phyloP scores from a whole-genome alignment of 2,113 vertebrate genomes.

The Macroglossus sobrinus region DNA sequence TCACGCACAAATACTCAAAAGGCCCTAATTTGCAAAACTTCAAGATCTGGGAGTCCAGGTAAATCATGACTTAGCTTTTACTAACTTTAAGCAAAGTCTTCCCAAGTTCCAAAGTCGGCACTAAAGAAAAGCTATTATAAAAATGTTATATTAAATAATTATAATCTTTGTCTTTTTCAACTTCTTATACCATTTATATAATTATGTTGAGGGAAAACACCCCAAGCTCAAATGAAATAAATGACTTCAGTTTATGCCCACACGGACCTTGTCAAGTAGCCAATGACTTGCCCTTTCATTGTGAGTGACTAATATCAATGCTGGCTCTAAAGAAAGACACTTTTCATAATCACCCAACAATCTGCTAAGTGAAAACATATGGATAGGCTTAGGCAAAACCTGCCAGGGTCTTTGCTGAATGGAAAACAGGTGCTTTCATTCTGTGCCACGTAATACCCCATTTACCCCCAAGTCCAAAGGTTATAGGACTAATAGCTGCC shows the following conservation, averaged over 20 bases:
- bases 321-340: slow-evolving; percentile 91
- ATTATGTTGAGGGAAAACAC: neutral
- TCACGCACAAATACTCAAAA: slow-evolving; percentile 8
- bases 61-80: neutral
- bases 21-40: neutral
- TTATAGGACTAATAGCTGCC: slow-evolving; percentile 97
- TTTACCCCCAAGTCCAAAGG: slow-evolving; percentile 95
- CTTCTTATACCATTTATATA: neutral
- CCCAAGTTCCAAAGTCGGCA: neutral
- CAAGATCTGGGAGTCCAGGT: neutral
- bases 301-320: slow-evolving; percentile 87
- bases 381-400: slow-evolving; percentile 85
- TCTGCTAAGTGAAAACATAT: slow-evolving; percentile 94
- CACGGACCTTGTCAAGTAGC: slow-evolving; percentile 84
- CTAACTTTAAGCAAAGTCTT: slow-evolving; percentile 38
- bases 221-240: slow-evolving; percentile 31
- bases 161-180: slow-evolving; percentile 36
- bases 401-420: slow-evolving; percentile 91
- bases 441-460: slow-evolving; percentile 93
- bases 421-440: slow-evolving; percentile 96
- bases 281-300: slow-evolving; percentile 84
- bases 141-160: slow-evolving; percentile 57
- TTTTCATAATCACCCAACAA: slow-evolving; percentile 93
- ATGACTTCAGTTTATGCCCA: slow-evolving; percentile 33
- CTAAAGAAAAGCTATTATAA: slow-evolving; percentile 44